phyloP scores from a whole-genome alignment of 1,140 invertebrate genomes.

The Zaprionus inermis region DNA sequence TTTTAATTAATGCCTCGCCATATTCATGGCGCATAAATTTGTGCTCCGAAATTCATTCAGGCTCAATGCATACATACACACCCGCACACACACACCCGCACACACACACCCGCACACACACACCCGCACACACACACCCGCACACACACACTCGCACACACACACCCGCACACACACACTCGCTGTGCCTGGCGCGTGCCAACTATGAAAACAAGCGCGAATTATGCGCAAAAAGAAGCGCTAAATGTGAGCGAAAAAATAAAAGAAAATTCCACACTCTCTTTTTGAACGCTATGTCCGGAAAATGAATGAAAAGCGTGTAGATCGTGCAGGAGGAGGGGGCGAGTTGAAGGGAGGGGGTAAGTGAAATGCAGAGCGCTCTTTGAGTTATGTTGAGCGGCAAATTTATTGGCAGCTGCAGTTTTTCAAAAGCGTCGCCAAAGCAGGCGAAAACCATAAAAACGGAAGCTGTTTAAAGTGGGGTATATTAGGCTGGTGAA shows the following conservation, averaged over 20 bases:
- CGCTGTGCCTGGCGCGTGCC: background rate
- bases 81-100: background rate
- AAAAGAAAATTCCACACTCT: slow-evolving; percentile 23
- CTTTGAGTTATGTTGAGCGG: slow-evolving; percentile 29
- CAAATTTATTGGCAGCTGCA: slow-evolving; percentile 41
- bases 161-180: background rate
- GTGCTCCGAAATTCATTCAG: slow-evolving; percentile 37
- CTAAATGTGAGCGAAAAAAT: slow-evolving; percentile 13
- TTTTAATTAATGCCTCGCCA: slow-evolving; percentile 73
- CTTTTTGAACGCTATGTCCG: slow-evolving; percentile 21
- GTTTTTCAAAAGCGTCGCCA: slow-evolving; percentile 24
- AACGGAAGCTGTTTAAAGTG: background rate
- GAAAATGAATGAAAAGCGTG: slow-evolving; percentile 15
- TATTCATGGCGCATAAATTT: slow-evolving; percentile 69
- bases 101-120: background rate
- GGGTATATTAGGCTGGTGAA: background rate
- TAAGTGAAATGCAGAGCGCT: background rate
- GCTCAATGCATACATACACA: background rate
- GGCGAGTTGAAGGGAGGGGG: background rate
- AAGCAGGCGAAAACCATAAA: slow-evolving; percentile 18
- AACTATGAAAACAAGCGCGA: slow-evolving; percentile 29
- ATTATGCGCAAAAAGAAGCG: slow-evolving; percentile 33
- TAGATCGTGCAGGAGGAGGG: background rate
- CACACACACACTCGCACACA: background rate
- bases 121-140: background rate